Base-by-base conservation (phyloP, 2,797 vertebrate species). In the Darevskia nairensis region DNA sequence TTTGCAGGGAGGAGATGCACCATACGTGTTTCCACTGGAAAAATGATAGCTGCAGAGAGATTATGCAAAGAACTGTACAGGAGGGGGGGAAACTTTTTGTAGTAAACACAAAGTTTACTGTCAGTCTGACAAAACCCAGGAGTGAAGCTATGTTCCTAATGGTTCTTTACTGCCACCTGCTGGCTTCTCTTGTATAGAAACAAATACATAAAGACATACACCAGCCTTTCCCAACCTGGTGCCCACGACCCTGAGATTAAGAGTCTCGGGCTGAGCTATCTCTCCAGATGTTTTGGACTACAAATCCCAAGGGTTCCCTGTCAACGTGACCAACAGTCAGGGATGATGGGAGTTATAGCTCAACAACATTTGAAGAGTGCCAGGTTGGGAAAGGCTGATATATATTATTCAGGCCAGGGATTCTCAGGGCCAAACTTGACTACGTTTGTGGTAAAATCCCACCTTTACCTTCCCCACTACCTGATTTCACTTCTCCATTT, bases 11-110 rank as follows among this genome's bases (percentile, higher is more conserved):
- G 93, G 91, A 93, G 87, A 68, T 91, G 85, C 84, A 76, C 80
- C 83, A 50, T 89, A 66, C 91, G 93, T 91, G 93, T 95, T 95
- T 96, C 93, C 89, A 95, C 75, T 91, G 89, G 88, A 93, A 95
- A 76, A 92, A 90, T 85, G 93, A 92, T 88, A 89, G 79, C 61
- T 76, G 61, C 25, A 27, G 78, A 81, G 84, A 85, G 78, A 86
- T 80, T 86, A 77, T 92, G 75, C 64, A 90, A 93, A 93, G 79
- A 85, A 74, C 69, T 76, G 59, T 32, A 76, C 32, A 81, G 41
- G 11, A 79, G 39, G 71, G n/a, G 39, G 1, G 8, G 8, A 39
- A 76, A 80, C 2, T 4, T 59, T 71, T 79, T 88, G 78, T 66
- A 89, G 88, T 81, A 66, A 86, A 80, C 61, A 85, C 32, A 15